Percentiles rank a stretch among this genome's conserved stretches.
Evolutionary conservation across 2,888 invertebrate genomes (phyloP).

Genomic region (Eupithecia exiguata): DNA sequence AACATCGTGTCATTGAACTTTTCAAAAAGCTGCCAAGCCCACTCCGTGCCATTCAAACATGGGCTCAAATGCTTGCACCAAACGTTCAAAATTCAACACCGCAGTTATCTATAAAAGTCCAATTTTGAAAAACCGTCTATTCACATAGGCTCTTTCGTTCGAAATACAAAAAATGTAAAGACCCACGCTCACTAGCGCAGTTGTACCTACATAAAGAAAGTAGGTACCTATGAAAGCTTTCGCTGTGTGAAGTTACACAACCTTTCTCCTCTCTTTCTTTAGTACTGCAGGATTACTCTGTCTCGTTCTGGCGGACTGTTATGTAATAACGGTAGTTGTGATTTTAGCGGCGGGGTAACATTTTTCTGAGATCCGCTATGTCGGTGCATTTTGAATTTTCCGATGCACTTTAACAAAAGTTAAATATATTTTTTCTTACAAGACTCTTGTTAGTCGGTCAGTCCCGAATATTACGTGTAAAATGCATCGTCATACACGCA

Average conservation of each 20-base stretch:
- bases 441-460: slow-evolving; percentile 27
- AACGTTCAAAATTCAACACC: slow-evolving; percentile 61
- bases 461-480: slow-evolving; percentile 25
- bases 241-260: slow-evolving; percentile 82
- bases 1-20: slow-evolving; percentile 79
- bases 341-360: slow-evolving; percentile 78
- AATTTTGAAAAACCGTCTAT: slow-evolving; percentile 65
- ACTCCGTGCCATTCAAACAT: slow-evolving; percentile 52
- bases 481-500: slow-evolving; percentile 44
- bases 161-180: slow-evolving; percentile 72
- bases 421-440: slow-evolving; percentile 16
- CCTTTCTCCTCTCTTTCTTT: slow-evolving; percentile 66
- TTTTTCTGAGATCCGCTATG: slow-evolving; percentile 77
- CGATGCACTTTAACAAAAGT: slow-evolving; percentile 27
- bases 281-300: slow-evolving; percentile 48
- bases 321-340: slow-evolving; percentile 83
- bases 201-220: slow-evolving; percentile 67
- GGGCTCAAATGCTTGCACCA: slow-evolving; percentile 49
- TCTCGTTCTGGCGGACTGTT: slow-evolving; percentile 73
- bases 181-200: slow-evolving; percentile 63
- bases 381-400: slow-evolving; percentile 41
- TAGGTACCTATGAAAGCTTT: slow-evolving; percentile 69
- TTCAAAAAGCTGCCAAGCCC: slow-evolving; percentile 68
- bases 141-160: slow-evolving; percentile 73
- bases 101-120: slow-evolving; percentile 56